Evolutionary conservation across 2,797 vertebrate genomes (phyloP).

Genomic region (Coreius guichenoti): DNA sequence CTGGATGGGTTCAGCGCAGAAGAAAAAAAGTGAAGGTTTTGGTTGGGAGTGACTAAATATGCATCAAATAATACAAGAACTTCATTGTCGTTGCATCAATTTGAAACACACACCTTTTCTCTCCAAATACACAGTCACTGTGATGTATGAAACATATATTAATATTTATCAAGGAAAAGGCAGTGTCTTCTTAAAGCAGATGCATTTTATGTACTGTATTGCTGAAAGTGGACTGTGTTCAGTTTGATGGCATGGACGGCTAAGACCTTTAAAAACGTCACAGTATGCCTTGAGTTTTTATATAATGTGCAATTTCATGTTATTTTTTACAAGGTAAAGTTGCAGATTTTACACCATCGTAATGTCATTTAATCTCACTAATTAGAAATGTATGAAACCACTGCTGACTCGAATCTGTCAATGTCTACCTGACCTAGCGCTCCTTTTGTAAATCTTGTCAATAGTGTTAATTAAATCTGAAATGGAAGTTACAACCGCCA

Average conservation of each 20-base stretch:
- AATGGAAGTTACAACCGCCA: constrained; percentile 55
- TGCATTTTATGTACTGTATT: constrained; percentile 28
- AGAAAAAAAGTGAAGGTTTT: constrained; percentile 9
- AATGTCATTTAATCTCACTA: constrained; percentile 52
- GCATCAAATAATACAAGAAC: constrained; percentile 13
- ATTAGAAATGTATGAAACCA: constrained; percentile 71
- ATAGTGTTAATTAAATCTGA: constrained; percentile 67
- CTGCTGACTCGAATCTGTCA: constrained; percentile 58
- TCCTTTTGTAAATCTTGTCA: constrained; percentile 51
- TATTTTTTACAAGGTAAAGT: constrained; percentile 55
- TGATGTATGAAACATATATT: constrained; percentile 29
- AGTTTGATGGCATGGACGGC: constrained; percentile 14
- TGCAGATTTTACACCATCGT: constrained; percentile 51
- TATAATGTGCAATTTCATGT: constrained; percentile 64
- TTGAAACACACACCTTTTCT: background rate
- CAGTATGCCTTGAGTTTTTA: constrained; percentile 70
- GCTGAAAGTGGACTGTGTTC: constrained; percentile 35
- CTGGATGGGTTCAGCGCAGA: constrained; percentile 41
- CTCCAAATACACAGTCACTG: constrained; percentile 25
- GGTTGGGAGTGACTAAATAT: constrained; percentile 46
- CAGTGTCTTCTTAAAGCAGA: constrained; percentile 12
- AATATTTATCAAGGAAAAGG: constrained; percentile 38
- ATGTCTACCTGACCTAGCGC: constrained; percentile 20
- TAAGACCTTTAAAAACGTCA: constrained; percentile 43
- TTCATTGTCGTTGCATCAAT: background rate